These are phyloP conservation scores for Melospiza georgiana DNA, from an alignment of 2,113 vertebrate species.

Conservation along the genomic window DNA sequence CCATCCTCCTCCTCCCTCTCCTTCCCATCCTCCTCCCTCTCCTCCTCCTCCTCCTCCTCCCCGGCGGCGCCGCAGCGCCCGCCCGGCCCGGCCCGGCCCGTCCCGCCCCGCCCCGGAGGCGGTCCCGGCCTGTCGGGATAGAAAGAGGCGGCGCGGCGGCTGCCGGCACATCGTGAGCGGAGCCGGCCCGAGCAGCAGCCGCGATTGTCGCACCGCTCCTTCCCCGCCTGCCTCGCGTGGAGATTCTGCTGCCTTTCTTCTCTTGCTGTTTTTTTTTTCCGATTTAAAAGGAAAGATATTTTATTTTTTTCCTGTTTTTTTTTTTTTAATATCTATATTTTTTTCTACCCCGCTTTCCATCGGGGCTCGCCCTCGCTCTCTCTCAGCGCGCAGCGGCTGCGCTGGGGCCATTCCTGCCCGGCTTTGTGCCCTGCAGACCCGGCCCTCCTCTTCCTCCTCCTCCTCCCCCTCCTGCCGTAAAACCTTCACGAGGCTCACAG, in stretches of 20 bases:
- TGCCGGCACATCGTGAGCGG: background rate
- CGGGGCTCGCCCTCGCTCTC: background rate
- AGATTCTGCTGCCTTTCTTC: background rate
- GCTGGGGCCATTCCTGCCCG: background rate
- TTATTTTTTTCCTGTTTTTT: background rate
- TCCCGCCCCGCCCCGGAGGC: background rate
- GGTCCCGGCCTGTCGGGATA: background rate
- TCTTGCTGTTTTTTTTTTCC: rapidly evolving
- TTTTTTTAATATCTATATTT: background rate
- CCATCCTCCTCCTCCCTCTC: background rate
- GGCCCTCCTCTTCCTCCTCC: background rate
- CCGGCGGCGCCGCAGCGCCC: background rate
- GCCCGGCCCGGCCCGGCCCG: background rate
- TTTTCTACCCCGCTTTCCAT: background rate
- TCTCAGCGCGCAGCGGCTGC: background rate
- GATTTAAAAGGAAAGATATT: background rate
- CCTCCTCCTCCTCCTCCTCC: background rate
- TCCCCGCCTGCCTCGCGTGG: background rate
- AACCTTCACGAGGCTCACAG: background rate
- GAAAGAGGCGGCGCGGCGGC: background rate
- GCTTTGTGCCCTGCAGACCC: background rate
- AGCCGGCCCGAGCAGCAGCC: rapidly evolving
- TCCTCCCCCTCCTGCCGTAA: background rate
- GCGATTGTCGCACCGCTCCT: rapidly evolving
- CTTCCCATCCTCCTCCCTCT: background rate